These are phyloP conservation scores for Lordiphosa fenestrarum DNA, from an alignment of 2,888 invertebrate species.

Conservation along the genomic window DNA sequence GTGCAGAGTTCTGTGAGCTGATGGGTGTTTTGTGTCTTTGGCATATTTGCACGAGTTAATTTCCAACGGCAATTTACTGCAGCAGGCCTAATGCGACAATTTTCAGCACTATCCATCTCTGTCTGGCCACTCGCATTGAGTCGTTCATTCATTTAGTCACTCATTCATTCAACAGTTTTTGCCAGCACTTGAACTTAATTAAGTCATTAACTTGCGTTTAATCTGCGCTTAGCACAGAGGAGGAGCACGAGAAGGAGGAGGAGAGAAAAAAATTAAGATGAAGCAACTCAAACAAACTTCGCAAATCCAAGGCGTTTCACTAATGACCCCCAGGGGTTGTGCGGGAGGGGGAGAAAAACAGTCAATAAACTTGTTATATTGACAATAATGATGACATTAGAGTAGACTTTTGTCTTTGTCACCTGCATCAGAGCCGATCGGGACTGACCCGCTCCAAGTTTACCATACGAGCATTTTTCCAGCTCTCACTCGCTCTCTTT, in stretches of 20 bases:
- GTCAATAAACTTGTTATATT: constrained; percentile 71
- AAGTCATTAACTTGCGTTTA: constrained; percentile 68
- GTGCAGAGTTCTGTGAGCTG: constrained; percentile 24
- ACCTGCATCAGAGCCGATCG: constrained; percentile 32
- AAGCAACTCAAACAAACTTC: constrained; percentile 40
- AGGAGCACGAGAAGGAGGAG: constrained; percentile 9
- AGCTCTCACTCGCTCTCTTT: constrained; percentile 12
- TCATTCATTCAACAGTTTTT: constrained; percentile 31
- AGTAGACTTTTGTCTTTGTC: constrained; percentile 51
- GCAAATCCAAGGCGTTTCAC: constrained; percentile 50
- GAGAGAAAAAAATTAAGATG: constrained; percentile 14
- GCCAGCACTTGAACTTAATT: constrained; percentile 56
- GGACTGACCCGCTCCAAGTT: constrained; percentile 6
- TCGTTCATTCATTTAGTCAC: constrained; percentile 27
- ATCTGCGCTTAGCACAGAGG: constrained; percentile 53
- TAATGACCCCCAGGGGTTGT: constrained; percentile 44
- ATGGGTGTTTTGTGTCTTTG: constrained; percentile 13
- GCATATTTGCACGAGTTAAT: constrained; percentile 51
- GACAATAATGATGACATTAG: constrained; percentile 70
- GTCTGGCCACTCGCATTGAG: constrained; percentile 24
- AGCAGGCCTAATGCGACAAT: constrained; percentile 38
- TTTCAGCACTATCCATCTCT: constrained; percentile 36
- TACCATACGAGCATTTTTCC: constrained; percentile 11
- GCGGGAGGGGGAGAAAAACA: constrained; percentile 8
- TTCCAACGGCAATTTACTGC: constrained; percentile 41